Percentiles rank a stretch among this genome's conserved stretches.
phyloP scores from a whole-genome alignment of 1,140 invertebrate species.

The Drosophila truncata region DNA sequence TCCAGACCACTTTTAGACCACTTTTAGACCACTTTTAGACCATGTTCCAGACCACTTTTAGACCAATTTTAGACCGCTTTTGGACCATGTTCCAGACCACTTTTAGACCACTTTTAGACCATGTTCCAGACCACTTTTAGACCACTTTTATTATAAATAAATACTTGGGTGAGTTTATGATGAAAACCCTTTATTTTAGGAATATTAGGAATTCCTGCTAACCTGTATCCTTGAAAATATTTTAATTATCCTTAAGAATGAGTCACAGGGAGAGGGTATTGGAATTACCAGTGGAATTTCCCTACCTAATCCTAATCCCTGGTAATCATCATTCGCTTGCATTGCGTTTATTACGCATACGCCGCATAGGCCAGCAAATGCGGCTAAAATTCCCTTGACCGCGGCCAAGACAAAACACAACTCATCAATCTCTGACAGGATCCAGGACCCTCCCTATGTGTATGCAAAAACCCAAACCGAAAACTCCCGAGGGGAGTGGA shows the following conservation, averaged over 20 bases:
- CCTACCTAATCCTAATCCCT: not conserved
- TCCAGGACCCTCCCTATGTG: constrained; percentile 12
- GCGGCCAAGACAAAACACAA: constrained; percentile 62
- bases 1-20: no score
- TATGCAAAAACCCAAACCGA: constrained; percentile 60
- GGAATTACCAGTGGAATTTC: not conserved
- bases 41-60: no score
- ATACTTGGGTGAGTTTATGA: not conserved
- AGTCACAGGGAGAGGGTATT: not conserved
- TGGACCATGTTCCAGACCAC: no score
- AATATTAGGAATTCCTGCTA: no score
- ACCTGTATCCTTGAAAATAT: no score
- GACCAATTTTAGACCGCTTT: no score
- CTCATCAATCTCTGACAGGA: constrained; percentile 77
- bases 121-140: no score
- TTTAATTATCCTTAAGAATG: not conserved
- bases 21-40: no score
- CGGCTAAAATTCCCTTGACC: constrained; percentile 18
- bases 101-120: no score
- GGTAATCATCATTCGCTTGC: not conserved
- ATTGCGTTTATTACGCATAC: constrained; percentile 56
- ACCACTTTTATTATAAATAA: not conserved
- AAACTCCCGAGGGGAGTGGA: not conserved
- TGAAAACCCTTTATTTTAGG: no score
- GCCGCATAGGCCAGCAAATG: constrained; percentile 41